phyloP scores from a whole-genome alignment of 2,888 invertebrate genomes.

The Netelia melanura region DNA sequence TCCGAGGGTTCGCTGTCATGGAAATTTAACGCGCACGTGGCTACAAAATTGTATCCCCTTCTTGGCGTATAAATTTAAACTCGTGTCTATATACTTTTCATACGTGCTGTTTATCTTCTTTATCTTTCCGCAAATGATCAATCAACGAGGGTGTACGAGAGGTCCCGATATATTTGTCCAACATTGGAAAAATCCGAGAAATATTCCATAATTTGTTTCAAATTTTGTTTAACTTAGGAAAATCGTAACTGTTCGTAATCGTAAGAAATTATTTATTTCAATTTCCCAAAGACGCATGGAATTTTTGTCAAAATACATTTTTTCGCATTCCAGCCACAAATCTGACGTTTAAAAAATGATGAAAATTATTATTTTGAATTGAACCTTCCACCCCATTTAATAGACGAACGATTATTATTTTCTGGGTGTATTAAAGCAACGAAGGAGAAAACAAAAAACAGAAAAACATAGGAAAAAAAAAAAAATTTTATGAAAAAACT shows the following conservation, averaged over 20 bases:
- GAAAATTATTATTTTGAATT: background rate
- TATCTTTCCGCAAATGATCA: background rate
- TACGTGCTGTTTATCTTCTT: background rate
- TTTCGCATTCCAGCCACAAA: background rate
- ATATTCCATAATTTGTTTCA: background rate
- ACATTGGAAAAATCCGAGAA: no score
- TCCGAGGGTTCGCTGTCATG: constrained; percentile 29
- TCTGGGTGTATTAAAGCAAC: background rate
- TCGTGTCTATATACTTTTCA: constrained; percentile 2
- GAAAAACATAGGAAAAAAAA: background rate
- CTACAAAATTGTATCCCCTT: background rate
- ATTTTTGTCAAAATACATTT: background rate
- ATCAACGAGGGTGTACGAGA: no score
- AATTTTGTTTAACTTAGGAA: background rate
- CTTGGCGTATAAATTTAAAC: constrained; percentile 4
- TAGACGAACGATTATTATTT: no score
- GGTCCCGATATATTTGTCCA: no score
- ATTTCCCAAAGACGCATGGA: background rate
- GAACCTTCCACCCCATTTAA: background rate
- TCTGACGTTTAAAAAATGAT: background rate
- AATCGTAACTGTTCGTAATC: no score
- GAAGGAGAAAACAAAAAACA: background rate
- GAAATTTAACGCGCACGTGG: constrained; percentile 22
- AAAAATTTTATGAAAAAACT: constrained; percentile 82
- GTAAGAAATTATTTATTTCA: background rate